Conservation (phyloP, 2,797 vertebrate species). For the Ciconia nigra region DNA sequence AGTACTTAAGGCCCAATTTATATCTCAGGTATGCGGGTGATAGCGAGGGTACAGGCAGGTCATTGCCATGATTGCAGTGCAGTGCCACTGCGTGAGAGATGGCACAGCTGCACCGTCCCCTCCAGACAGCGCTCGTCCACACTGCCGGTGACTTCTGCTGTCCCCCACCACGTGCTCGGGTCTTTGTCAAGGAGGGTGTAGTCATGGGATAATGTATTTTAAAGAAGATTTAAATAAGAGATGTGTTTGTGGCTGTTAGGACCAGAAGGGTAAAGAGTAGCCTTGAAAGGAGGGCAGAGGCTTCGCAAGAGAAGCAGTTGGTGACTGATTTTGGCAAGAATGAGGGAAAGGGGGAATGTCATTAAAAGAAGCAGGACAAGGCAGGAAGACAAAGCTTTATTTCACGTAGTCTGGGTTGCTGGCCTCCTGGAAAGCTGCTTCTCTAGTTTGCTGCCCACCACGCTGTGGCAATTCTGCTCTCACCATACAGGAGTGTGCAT, state of each 20-base stretch:
- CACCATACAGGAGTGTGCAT: rapidly evolving
- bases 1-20: not conserved
- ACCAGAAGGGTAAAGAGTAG: not conserved
- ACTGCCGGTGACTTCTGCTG: not conserved
- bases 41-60: not conserved
- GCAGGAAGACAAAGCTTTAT: not conserved
- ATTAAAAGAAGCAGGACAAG: not conserved
- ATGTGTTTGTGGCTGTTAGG: not conserved
- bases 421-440: not conserved
- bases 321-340: not conserved
- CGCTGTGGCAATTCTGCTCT: not conserved
- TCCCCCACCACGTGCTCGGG: not conserved
- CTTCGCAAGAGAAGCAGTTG: not conserved
- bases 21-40: not conserved
- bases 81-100: not conserved
- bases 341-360: not conserved
- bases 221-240: not conserved
- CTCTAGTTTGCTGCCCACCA: not conserved
- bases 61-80: not conserved
- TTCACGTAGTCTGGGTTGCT: not conserved
- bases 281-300: not conserved
- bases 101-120: not conserved
- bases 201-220: not conserved
- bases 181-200: not conserved
- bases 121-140: rapidly evolving